A percentile compares a stretch with the other conserved stretches of the same genome.
These are phyloP conservation scores for Lutraria lutraria DNA, from an alignment of 2,888 invertebrate genomes.

Conservation along the genomic window DNA sequence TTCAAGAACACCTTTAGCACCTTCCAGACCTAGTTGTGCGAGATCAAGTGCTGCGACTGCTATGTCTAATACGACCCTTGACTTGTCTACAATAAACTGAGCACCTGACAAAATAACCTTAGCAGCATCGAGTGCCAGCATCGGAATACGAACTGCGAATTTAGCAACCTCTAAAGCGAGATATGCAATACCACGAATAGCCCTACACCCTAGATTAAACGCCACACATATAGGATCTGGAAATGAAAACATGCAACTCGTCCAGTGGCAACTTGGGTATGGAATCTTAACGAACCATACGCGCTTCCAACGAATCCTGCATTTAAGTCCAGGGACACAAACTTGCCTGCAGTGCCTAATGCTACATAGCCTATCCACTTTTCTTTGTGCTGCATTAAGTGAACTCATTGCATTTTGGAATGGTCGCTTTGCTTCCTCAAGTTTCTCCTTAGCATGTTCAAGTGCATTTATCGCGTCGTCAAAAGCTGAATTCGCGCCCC, in stretches of 20 bases:
- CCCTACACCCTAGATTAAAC: constrained; percentile 58
- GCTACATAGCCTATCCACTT: constrained; percentile 65
- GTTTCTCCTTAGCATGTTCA: constrained; percentile 60
- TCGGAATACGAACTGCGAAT: constrained; percentile 56
- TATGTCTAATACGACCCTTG: constrained; percentile 64
- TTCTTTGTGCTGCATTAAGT: constrained; percentile 63
- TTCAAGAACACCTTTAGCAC: constrained; percentile 57
- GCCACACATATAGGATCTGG: constrained; percentile 64
- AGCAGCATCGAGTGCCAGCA: constrained; percentile 66
- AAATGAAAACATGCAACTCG: constrained; percentile 67
- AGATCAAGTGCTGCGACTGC: constrained; percentile 57
- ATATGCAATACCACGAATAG: constrained; percentile 61
- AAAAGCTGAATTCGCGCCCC: constrained; percentile 55
- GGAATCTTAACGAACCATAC: constrained; percentile 46
- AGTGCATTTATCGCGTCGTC: constrained; percentile 55
- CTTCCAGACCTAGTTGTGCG: constrained; percentile 57
- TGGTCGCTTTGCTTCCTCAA: constrained; percentile 67
- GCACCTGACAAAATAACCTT: constrained; percentile 61
- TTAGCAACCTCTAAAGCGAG: constrained; percentile 70
- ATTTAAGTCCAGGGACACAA: constrained; percentile 67
- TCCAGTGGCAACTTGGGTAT: constrained; percentile 62
- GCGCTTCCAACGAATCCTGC: constrained; percentile 45
- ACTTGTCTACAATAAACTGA: constrained; percentile 68
- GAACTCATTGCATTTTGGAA: constrained; percentile 59
- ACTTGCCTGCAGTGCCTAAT: constrained; percentile 57